These are phyloP conservation scores for Enteromius thamalakanensis DNA, from an alignment of 2,797 vertebrate genomes.

Conservation along the genomic window DNA sequence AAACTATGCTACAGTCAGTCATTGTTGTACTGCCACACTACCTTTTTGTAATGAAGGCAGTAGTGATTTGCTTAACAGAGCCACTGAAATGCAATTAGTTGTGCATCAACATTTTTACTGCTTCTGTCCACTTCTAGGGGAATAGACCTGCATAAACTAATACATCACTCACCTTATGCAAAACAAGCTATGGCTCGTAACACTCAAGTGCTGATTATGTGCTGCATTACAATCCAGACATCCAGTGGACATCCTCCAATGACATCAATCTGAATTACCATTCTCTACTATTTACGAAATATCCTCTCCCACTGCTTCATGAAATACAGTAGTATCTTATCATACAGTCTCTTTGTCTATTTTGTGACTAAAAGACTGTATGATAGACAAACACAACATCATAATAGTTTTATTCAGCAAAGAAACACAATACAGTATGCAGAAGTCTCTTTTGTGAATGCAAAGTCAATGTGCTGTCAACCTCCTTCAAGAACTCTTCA, in stretches of 20 bases:
- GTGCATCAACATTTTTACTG: conserved; percentile 13
- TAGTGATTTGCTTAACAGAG: conserved; percentile 21
- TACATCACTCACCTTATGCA: conserved; percentile 18
- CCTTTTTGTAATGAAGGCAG: not conserved
- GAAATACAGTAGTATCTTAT: not conserved
- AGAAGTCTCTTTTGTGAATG: conserved; percentile 13
- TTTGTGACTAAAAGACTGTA: not conserved
- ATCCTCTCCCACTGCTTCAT: not conserved
- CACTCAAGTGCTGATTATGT: not conserved
- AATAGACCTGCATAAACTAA: not conserved
- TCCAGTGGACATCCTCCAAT: not conserved
- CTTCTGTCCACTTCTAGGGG: not conserved
- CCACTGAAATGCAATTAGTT: not conserved
- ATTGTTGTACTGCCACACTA: not conserved
- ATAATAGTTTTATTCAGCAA: conserved; percentile 25
- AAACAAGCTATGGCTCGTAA: conserved; percentile 2
- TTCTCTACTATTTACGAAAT: not conserved
- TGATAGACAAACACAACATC: conserved; percentile 3
- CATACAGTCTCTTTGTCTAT: not conserved
- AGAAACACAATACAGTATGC: not conserved
- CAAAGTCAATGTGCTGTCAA: conserved; percentile 14
- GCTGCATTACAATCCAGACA: not conserved
- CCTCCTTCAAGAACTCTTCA: conserved; percentile 8
- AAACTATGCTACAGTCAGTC: not conserved
- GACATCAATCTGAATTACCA: not conserved